These are phyloP conservation scores for Hassar affinis DNA, from an alignment of 2,113 vertebrate genomes.

Conservation along the genomic window DNA sequence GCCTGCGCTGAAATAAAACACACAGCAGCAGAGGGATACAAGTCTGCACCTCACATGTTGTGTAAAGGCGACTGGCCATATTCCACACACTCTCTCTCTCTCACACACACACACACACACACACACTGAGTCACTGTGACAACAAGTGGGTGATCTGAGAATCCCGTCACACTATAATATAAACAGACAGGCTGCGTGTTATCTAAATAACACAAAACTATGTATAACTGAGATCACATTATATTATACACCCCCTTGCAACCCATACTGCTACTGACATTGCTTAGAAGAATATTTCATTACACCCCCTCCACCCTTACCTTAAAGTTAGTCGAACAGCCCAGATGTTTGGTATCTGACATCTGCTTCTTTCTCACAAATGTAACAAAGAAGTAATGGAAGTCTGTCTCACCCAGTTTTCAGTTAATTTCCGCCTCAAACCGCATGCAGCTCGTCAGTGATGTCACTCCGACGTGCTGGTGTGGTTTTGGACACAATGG, in stretches of 20 bases:
- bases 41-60: background rate
- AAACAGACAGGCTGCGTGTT: background rate
- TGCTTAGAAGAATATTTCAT: background rate
- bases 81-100: conserved; percentile 1
- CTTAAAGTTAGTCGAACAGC: background rate
- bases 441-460: conserved; percentile 10
- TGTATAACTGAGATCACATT: background rate
- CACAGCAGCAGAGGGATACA: conserved; percentile 21
- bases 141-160: conserved; percentile 13
- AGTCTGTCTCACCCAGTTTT: conserved; percentile 22
- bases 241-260: background rate
- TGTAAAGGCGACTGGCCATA: background rate
- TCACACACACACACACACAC: conserved; percentile 21
- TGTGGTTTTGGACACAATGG: conserved; percentile 26
- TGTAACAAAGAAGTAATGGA: background rate
- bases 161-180: background rate
- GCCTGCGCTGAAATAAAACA: conserved; percentile 47
- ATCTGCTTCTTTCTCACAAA: conserved; percentile 24
- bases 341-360: conserved; percentile 18
- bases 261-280: background rate
- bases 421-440: background rate
- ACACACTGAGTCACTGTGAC: conserved; percentile 9
- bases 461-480: conserved; percentile 10
- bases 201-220: conserved; percentile 7
- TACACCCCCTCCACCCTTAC: too few relatives aligned